Evolutionary conservation across 2,888 invertebrate species (phyloP).

Genomic region (Slavum lentiscoides): DNA sequence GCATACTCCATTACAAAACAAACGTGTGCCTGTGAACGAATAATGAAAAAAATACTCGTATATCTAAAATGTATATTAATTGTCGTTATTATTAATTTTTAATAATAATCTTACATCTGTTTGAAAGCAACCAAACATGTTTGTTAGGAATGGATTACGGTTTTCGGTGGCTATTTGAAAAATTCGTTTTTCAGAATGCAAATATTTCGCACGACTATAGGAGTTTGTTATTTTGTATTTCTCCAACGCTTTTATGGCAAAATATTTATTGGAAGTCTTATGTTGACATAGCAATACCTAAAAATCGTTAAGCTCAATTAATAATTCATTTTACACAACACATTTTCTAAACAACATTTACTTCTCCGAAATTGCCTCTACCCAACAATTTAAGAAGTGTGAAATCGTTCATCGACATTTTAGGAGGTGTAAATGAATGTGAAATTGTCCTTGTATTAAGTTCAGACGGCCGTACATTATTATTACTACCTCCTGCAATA

Average conservation of each 20-base stretch:
- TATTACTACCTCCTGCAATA: slow-evolving; percentile 6
- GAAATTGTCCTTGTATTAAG: slow-evolving; percentile 1
- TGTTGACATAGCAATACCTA: slow-evolving; percentile 88
- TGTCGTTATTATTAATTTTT: too few species aligned
- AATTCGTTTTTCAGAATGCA: slow-evolving; percentile 97
- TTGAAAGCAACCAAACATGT: slow-evolving; percentile 99
- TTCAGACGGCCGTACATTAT: background rate
- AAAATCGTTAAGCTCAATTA: slow-evolving; percentile 55
- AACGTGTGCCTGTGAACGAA: too few species aligned
- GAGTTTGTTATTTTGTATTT: slow-evolving; percentile 99
- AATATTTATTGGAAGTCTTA: slow-evolving; percentile 90
- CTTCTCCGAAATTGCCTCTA: slow-evolving; percentile 99
- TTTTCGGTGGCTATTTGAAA: slow-evolving; percentile 98
- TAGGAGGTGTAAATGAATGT: slow-evolving; percentile 39
- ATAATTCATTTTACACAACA: background rate
- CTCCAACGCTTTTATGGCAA: slow-evolving; percentile 98
- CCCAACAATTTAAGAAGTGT: slow-evolving; percentile 94
- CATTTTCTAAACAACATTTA: slow-evolving; percentile 60
- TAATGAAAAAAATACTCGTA: too few species aligned
- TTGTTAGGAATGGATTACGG: slow-evolving; percentile 98
- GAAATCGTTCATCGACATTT: slow-evolving; percentile 87
- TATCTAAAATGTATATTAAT: too few species aligned
- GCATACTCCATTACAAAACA: too few species aligned
- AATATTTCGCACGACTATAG: slow-evolving; percentile 96
- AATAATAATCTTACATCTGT: too few species aligned